Percentiles rank a stretch among this genome's conserved stretches.
Evolutionary conservation across 2,113 vertebrate genomes (phyloP).

Genomic region (Xenopus borealis): DNA sequence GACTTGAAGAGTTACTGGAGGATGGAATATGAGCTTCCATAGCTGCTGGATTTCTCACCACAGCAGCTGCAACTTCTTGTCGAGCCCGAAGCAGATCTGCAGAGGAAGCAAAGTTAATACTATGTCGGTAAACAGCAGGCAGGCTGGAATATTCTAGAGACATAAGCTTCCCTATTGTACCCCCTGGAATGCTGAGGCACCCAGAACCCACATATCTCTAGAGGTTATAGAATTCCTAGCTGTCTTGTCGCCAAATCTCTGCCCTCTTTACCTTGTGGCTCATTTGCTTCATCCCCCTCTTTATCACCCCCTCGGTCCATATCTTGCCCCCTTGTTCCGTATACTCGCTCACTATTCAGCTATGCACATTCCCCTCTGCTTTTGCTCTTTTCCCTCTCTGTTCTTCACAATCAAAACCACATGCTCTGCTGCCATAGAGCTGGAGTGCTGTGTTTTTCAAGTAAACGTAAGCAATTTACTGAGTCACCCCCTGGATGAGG

Average conservation of each 20-base stretch:
- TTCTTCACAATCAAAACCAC: conserved; percentile 42
- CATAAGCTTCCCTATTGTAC: no score
- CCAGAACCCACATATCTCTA: background rate
- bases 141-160: background rate
- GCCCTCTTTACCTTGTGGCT: conserved; percentile 6
- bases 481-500: conserved; percentile 18
- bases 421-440: conserved; percentile 38
- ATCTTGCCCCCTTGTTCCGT: background rate
- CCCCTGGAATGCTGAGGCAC: no score
- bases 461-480: conserved; percentile 18
- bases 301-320: background rate
- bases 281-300: background rate
- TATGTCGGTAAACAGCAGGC: background rate
- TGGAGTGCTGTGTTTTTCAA: background rate
- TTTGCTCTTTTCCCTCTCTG: background rate
- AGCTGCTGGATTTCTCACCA: conserved; percentile 71
- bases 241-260: background rate
- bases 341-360: background rate
- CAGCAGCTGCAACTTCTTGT: conserved; percentile 82
- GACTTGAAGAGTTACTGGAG: conserved; percentile 73
- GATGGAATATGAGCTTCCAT: conserved; percentile 88
- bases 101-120: background rate
- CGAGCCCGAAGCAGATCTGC: conserved; percentile 84
- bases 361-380: background rate
- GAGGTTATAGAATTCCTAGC: conserved; percentile 3